Evolutionary conservation across 1,140 invertebrate genomes (phyloP).

Genomic region (Aphelinus certus): DNA sequence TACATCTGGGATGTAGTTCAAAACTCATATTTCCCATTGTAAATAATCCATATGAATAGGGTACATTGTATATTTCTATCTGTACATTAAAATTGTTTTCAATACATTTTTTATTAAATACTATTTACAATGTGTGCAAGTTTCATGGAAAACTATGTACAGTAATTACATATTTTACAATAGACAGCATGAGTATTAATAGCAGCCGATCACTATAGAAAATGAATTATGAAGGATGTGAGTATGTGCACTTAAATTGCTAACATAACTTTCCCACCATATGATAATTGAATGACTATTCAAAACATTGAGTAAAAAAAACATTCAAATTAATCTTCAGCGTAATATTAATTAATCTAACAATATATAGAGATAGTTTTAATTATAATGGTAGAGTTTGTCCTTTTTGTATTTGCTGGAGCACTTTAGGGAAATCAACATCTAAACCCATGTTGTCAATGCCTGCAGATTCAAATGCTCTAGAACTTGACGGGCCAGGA

Average conservation of each 20-base stretch:
- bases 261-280: too few species aligned
- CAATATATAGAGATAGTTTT: not conserved
- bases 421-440: slow-evolving; percentile 62
- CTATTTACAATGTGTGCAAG: slow-evolving; percentile 23
- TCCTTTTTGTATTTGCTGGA: slow-evolving; percentile 56
- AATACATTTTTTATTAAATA: slow-evolving; percentile 25
- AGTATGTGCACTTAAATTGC: too few species aligned
- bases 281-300: too few species aligned
- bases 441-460: slow-evolving; percentile 59
- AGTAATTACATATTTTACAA: slow-evolving; percentile 23
- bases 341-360: not conserved
- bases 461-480: slow-evolving; percentile 39
- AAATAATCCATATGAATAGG: slow-evolving; percentile 25
- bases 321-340: too few species aligned
- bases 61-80: slow-evolving; percentile 15
- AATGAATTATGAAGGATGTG: not conserved
- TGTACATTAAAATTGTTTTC: slow-evolving; percentile 10
- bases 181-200: not conserved
- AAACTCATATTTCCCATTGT: slow-evolving; percentile 29
- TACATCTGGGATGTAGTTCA: slow-evolving; percentile 25
- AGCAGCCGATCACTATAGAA: not conserved
- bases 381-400: slow-evolving; percentile 10
- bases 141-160: slow-evolving; percentile 26
- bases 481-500: slow-evolving; percentile 33
- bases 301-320: too few species aligned